These are phyloP conservation scores for Ceyx cyanopectus DNA, from an alignment of 2,113 vertebrate species.

Conservation along the genomic window DNA sequence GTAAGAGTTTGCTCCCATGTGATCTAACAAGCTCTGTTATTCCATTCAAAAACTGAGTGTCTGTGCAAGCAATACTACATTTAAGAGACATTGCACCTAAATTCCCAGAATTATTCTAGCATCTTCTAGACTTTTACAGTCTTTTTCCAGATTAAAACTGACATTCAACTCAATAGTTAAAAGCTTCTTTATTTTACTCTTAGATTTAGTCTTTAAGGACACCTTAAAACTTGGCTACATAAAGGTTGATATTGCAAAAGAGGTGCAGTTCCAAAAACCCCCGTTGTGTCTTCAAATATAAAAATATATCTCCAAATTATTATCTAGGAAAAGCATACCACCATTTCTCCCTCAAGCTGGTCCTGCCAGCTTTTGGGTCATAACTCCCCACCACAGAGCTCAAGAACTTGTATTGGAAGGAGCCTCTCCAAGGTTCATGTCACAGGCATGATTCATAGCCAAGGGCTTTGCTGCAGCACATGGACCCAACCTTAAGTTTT, in stretches of 20 bases:
- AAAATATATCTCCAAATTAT: conserved; percentile 50
- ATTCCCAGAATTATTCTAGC: background rate
- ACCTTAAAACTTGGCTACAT: conserved; percentile 44
- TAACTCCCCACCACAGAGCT: conserved; percentile 25
- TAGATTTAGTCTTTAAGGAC: background rate
- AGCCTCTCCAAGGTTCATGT: conserved; percentile 20
- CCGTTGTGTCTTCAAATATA: conserved; percentile 50
- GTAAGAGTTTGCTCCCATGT: background rate
- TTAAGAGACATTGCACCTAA: background rate
- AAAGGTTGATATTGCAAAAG: background rate
- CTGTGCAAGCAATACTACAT: background rate
- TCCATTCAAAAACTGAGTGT: background rate
- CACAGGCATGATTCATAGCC: background rate
- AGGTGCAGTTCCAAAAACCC: background rate
- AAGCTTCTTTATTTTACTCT: conserved; percentile 55
- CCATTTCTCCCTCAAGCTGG: conserved; percentile 38
- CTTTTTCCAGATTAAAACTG: background rate
- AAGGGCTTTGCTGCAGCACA: background rate
- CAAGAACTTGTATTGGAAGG: conserved; percentile 11
- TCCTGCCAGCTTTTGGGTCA: conserved; percentile 62
- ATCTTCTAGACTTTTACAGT: background rate
- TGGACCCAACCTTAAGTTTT: background rate
- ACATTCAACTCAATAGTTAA: conserved; percentile 35
- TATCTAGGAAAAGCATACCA: conserved; percentile 11
- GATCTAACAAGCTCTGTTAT: background rate